phyloP scores from a whole-genome alignment of 92 coral and sea anemone species.

The Palythoa grandis region DNA sequence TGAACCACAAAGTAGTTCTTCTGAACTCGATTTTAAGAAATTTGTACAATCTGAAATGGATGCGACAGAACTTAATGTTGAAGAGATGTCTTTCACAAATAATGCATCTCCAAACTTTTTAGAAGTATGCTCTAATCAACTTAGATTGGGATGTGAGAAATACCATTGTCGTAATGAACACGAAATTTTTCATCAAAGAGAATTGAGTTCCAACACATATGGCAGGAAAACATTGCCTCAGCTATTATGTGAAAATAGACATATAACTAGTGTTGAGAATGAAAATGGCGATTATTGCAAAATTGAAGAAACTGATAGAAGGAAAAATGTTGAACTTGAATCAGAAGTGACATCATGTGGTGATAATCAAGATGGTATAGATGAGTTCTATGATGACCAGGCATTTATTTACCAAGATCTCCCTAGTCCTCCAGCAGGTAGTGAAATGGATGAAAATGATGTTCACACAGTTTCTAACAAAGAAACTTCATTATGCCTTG shows the following conservation, averaged over 20 bases:
- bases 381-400: conserved; percentile 3
- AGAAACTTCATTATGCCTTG: conserved; percentile 15
- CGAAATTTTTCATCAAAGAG: not conserved
- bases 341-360: not conserved
- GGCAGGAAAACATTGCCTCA: not conserved
- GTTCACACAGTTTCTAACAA: not conserved
- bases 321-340: not conserved
- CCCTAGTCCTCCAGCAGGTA: not conserved
- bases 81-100: not conserved
- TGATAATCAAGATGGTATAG: not conserved
- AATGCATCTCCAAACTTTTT: not conserved
- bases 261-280: not conserved
- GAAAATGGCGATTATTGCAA: not conserved
- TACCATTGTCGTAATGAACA: not conserved
- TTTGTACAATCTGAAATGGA: not conserved
- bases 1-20: not conserved
- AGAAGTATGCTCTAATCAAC: not conserved
- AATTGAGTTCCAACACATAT: not conserved
- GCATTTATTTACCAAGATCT: conserved; percentile 13
- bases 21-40: not conserved
- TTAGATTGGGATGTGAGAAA: not conserved
- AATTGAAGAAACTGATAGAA: not conserved
- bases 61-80: not conserved
- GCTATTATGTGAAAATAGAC: not conserved
- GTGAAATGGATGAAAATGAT: not conserved